Conservation (phyloP, 37 sponge, comb jelly and placozoan genomes). For the Hormiphora californensis region DNA sequence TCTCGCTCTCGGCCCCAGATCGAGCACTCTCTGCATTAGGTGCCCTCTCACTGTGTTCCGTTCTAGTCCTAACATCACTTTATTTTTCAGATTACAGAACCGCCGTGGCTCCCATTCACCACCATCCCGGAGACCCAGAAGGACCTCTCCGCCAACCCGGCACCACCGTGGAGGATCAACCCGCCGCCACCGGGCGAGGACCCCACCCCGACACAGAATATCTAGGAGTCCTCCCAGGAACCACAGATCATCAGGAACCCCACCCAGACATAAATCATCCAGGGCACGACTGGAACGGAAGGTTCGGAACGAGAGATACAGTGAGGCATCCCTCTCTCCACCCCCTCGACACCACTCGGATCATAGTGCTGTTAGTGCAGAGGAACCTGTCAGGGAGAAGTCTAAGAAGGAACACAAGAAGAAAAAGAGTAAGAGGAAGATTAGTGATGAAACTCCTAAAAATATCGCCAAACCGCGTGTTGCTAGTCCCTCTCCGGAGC, state of each 20-base stretch:
- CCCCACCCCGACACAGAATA: background rate
- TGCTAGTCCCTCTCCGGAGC: slow-evolving; percentile 35
- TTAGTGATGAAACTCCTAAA: background rate
- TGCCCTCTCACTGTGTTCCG: too few relatives aligned
- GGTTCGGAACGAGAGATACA: slow-evolving; percentile 12
- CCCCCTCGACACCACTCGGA: too few relatives aligned
- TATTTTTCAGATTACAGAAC: background rate
- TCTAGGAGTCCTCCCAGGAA: background rate
- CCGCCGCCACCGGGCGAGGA: too few relatives aligned
- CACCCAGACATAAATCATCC: background rate
- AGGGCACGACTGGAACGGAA: background rate
- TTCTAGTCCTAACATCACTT: background rate
- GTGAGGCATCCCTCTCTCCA: too few relatives aligned
- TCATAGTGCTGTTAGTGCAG: background rate
- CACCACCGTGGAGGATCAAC: too few relatives aligned
- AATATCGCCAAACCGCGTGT: background rate
- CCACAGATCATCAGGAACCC: background rate
- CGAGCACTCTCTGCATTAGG: too few relatives aligned
- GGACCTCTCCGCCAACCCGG: background rate
- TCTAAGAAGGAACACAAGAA: slow-evolving; percentile 33
- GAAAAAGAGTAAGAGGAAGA: slow-evolving; percentile 25
- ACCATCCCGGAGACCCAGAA: background rate
- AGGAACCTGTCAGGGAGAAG: background rate
- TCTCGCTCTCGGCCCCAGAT: too few relatives aligned
- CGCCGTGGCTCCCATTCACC: background rate